phyloP scores from a whole-genome alignment of 1,140 invertebrate genomes.

The Scaptomyza pallida region DNA sequence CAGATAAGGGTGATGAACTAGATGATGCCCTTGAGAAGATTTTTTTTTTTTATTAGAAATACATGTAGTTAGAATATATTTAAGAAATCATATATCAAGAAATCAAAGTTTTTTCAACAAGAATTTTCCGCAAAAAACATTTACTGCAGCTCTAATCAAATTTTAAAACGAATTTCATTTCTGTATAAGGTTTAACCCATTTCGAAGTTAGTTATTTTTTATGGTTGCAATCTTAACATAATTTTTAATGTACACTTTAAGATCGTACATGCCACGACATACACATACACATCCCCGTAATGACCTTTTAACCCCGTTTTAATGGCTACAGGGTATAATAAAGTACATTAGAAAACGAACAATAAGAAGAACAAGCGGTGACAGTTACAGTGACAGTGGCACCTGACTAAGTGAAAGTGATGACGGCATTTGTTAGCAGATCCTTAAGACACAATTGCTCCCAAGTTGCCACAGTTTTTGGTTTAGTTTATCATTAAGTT shows the following conservation, averaged over 20 bases:
- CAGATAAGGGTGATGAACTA: not conserved
- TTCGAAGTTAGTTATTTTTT: too few species aligned
- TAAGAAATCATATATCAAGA: too few species aligned
- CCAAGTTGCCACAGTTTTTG: conserved; percentile 42
- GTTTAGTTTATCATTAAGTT: conserved; percentile 55
- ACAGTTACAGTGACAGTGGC: conserved; percentile 8
- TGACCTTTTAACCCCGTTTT: not conserved
- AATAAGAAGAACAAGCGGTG: not conserved
- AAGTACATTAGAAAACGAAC: conserved; percentile 9
- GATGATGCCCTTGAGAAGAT: not conserved
- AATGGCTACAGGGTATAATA: conserved; percentile 9
- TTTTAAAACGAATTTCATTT: too few species aligned
- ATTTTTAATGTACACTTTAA: not conserved
- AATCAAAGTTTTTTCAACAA: too few species aligned
- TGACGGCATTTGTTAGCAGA: conserved; percentile 66
- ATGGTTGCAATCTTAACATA: too few species aligned
- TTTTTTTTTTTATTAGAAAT: too few species aligned
- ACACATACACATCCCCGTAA: not conserved
- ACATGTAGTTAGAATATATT: too few species aligned
- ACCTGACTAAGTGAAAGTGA: conserved; percentile 50
- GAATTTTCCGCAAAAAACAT: too few species aligned
- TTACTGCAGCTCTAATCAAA: too few species aligned
- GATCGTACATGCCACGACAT: not conserved
- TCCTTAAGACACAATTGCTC: conserved; percentile 50
- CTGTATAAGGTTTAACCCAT: too few species aligned